phyloP scores from a whole-genome alignment of 2,797 vertebrate genomes.

The Sparidentex hasta region DNA sequence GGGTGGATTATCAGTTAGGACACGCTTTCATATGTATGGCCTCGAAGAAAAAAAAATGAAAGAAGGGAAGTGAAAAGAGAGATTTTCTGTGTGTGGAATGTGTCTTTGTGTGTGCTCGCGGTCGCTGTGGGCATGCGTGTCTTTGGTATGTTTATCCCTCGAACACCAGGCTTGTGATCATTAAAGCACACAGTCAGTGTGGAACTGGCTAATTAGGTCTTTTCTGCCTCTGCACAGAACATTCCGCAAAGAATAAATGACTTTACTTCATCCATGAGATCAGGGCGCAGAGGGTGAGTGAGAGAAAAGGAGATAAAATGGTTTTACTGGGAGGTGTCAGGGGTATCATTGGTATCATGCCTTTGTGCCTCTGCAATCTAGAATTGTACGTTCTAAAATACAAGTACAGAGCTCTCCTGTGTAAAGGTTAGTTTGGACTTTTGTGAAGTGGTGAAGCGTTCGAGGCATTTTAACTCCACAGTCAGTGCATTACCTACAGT shows the following conservation, averaged over 20 bases:
- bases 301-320: conserved; percentile 8
- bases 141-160: conserved; percentile 18
- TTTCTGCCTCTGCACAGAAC: conserved; percentile 43
- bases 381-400: conserved; percentile 14
- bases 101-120: neutral
- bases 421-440: neutral
- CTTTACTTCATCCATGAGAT: conserved; percentile 19
- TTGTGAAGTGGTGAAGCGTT: no score
- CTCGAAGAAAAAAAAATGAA: neutral
- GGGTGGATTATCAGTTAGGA: conserved; percentile 3
- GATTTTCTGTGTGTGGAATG: neutral
- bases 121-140: neutral
- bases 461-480: no score
- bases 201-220: conserved; percentile 54
- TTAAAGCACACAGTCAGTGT: conserved; percentile 41
- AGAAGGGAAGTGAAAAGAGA: neutral
- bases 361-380: neutral
- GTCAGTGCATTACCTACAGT: no score
- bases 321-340: conserved; percentile 3
- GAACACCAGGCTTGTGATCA: conserved; percentile 20
- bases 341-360: conserved; percentile 15
- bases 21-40: conserved; percentile 1
- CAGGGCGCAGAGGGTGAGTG: conserved; percentile 1
- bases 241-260: conserved; percentile 10
- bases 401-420: neutral